Evolutionary conservation across 2,113 vertebrate genomes (phyloP).

Genomic region (Camelus bactrianus): DNA sequence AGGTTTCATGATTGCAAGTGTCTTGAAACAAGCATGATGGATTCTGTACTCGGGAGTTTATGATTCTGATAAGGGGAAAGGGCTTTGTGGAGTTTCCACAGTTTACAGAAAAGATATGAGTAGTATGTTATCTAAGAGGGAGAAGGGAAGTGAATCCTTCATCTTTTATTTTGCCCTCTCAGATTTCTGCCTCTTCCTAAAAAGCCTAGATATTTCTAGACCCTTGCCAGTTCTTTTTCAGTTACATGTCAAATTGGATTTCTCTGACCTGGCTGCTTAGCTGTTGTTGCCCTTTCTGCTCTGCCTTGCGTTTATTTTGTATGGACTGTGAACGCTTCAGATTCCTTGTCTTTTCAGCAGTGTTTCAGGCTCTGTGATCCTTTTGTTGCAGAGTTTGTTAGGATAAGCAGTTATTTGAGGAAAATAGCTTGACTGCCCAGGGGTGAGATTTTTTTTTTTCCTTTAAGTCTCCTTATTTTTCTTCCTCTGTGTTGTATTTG

Average conservation of each 20-base stretch:
- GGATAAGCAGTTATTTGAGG: not conserved
- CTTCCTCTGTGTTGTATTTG: not conserved
- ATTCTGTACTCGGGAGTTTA: not conserved
- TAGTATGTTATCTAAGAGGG: not conserved
- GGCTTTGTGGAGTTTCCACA: not conserved
- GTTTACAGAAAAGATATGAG: not conserved
- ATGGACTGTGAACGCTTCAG: not conserved
- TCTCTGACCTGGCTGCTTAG: constrained; percentile 21
- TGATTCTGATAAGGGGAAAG: not conserved
- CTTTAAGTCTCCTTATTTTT: not conserved
- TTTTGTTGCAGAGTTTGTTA: not conserved
- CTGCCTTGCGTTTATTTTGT: not conserved
- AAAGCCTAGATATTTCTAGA: constrained; percentile 24
- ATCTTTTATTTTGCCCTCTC: not conserved
- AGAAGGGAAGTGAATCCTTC: not conserved
- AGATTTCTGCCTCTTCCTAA: not conserved
- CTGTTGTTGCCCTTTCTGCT: constrained; percentile 3
- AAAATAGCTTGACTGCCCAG: not conserved
- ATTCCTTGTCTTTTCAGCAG: not conserved
- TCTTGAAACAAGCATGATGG: not conserved
- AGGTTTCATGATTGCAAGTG: not conserved
- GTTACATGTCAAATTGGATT: constrained; percentile 16
- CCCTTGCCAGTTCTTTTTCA: not conserved
- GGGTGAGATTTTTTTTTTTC: not conserved
- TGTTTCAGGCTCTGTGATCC: not conserved